These are phyloP conservation scores for Cryptops parisi DNA, from an alignment of 2,888 invertebrate species.

Conservation along the genomic window DNA sequence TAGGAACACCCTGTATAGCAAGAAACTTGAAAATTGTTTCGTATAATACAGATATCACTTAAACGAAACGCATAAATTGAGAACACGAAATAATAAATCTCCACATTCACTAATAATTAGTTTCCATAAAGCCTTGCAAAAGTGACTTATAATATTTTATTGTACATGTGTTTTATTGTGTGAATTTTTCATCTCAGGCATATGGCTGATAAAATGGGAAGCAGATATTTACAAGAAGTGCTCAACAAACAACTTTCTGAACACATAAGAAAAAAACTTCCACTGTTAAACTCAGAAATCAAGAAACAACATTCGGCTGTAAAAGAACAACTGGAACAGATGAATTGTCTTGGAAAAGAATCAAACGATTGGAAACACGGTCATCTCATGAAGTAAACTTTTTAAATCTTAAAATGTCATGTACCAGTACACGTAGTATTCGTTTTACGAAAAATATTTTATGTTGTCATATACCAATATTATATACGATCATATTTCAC, in stretches of 20 bases:
- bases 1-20: no score
- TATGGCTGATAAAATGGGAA: slow-evolving; percentile 4
- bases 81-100: no score
- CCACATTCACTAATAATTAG: no score
- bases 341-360: slow-evolving; percentile 1
- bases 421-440: no score
- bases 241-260: slow-evolving; percentile 6
- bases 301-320: not conserved
- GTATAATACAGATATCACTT: not conserved
- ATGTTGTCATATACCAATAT: no score
- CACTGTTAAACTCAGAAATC: not conserved
- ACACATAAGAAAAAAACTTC: slow-evolving; percentile 4
- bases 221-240: slow-evolving; percentile 8
- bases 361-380: slow-evolving; percentile 1
- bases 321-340: not conserved
- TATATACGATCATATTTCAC: not conserved
- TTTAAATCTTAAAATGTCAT: no score
- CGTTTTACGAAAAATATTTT: no score
- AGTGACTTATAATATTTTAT: not conserved
- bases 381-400: not conserved
- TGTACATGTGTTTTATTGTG: not conserved
- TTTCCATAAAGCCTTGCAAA: no score
- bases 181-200: not conserved
- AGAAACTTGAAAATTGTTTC: not conserved
- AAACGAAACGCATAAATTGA: no score